phyloP scores from a whole-genome alignment of 2,797 vertebrate genomes.

The Danionella dracula region DNA sequence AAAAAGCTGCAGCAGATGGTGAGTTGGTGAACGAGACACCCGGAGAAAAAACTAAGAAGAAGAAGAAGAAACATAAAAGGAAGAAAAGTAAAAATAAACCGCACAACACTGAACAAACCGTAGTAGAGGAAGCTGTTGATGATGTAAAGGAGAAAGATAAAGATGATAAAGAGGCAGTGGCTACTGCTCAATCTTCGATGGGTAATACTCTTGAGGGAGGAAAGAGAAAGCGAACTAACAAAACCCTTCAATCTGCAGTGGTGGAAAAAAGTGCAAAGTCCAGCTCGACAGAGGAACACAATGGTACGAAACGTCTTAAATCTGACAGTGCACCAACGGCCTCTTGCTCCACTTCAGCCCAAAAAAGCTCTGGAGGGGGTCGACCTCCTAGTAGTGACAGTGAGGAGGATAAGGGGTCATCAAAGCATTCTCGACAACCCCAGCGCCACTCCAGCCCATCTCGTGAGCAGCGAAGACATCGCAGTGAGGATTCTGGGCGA shows the following conservation, averaged over 20 bases:
- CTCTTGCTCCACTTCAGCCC: constrained; percentile 70
- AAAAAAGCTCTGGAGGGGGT: constrained; percentile 64
- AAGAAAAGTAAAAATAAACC: constrained; percentile 86
- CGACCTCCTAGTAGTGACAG: constrained; percentile 84
- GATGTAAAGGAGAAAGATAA: constrained; percentile 44
- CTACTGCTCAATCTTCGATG: constrained; percentile 43
- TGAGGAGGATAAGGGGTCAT: constrained; percentile 76
- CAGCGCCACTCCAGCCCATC: constrained; percentile 75
- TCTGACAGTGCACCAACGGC: constrained; percentile 61
- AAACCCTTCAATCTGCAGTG: constrained; percentile 67
- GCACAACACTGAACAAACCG: constrained; percentile 50
- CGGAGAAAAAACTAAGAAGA: constrained; percentile 87
- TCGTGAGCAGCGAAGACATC: constrained; percentile 73
- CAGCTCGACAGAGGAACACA: constrained; percentile 72
- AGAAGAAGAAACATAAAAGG: constrained; percentile 88
- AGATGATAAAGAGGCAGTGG: constrained; percentile 54
- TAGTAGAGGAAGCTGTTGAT: constrained; percentile 52
- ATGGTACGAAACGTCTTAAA: constrained; percentile 74
- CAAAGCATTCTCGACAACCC: constrained; percentile 62
- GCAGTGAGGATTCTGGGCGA: constrained; percentile 83
- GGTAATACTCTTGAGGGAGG: constrained; percentile 63
- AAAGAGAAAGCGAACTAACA: constrained; percentile 74
- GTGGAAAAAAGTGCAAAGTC: constrained; percentile 71
- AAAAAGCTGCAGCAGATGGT: constrained; percentile 65
- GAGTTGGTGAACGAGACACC: constrained; percentile 68